phyloP scores from a whole-genome alignment of 1,140 invertebrate genomes.

The Phortica variegata region DNA sequence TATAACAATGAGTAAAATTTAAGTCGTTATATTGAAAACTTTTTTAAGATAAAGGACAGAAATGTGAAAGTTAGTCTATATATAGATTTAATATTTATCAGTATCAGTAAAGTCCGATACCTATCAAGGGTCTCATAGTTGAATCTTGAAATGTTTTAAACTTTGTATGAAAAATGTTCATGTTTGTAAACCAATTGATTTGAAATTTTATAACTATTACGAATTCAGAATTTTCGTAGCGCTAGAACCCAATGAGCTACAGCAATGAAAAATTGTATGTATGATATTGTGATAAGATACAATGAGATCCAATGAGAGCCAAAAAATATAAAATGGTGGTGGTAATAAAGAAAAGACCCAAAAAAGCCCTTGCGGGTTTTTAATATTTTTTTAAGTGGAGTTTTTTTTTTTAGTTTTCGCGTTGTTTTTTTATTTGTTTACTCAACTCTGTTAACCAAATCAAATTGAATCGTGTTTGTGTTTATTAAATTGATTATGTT shows the following conservation, averaged over 20 bases:
- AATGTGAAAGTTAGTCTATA: too few relatives aligned
- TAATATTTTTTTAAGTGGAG: background rate
- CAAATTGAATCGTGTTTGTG: constrained; percentile 24
- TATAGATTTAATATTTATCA: background rate
- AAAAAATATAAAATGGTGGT: constrained; percentile 2
- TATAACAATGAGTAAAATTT: too few relatives aligned
- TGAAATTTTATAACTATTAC: too few relatives aligned
- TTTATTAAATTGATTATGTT: constrained; percentile 45
- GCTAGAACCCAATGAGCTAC: too few relatives aligned
- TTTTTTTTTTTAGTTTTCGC: constrained; percentile 4
- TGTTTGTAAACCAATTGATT: too few relatives aligned
- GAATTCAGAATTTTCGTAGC: too few relatives aligned
- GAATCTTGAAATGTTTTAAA: too few relatives aligned
- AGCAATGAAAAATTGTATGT: too few relatives aligned
- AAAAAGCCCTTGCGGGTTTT: background rate
- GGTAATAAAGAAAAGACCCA: background rate
- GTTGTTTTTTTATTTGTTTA: constrained; percentile 16
- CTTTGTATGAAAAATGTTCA: too few relatives aligned
- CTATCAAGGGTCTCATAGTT: too few relatives aligned
- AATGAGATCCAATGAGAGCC: constrained; percentile 23
- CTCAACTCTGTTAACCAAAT: constrained; percentile 27
- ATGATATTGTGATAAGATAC: too few relatives aligned
- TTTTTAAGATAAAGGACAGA: background rate
- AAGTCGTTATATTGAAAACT: background rate
- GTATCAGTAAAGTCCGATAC: too few relatives aligned